A percentile compares a stretch with the other conserved stretches of the same genome.
phyloP scores from a whole-genome alignment of 2,888 invertebrate species.

The Nymphalis urticae region DNA sequence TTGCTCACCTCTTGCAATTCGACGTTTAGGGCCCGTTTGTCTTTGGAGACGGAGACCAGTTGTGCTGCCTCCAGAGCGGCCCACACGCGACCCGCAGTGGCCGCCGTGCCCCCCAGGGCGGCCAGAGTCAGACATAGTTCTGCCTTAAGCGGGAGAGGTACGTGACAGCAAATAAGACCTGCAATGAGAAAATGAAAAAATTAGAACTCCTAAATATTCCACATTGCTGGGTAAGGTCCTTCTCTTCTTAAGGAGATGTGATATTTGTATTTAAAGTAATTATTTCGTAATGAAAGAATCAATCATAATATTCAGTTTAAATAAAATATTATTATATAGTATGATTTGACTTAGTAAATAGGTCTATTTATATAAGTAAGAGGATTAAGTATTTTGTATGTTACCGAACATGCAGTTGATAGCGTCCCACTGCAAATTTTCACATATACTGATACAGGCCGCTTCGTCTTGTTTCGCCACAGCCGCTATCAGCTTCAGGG shows the following conservation, averaged over 20 bases:
- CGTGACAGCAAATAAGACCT: constrained; percentile 92
- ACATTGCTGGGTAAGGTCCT: neutral
- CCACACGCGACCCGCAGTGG: constrained; percentile 92
- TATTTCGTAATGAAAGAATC: too few relatives aligned
- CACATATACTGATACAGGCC: constrained; percentile 90
- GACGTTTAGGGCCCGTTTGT: constrained; percentile 86
- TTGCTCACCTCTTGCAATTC: constrained; percentile 90
- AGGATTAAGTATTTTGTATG: constrained; percentile 15
- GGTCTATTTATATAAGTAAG: too few relatives aligned
- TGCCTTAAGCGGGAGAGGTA: constrained; percentile 92
- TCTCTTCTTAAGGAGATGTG: too few relatives aligned
- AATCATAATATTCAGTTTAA: too few relatives aligned
- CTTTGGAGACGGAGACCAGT: constrained; percentile 84
- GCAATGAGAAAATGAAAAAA: constrained; percentile 10
- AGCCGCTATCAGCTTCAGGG: constrained; percentile 87
- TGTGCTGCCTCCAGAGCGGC: constrained; percentile 91
- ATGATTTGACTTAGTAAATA: too few relatives aligned
- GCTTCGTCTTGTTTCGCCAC: constrained; percentile 91
- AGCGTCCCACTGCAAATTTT: constrained; percentile 94
- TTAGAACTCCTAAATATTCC: neutral
- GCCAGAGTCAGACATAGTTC: constrained; percentile 89
- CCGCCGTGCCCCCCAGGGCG: constrained; percentile 88
- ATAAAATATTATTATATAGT: too few relatives aligned
- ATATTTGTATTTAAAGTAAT: too few relatives aligned
- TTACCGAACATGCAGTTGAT: constrained; percentile 87